Evolutionary conservation across 2,888 invertebrate species (phyloP).

Genomic region (Girardia tigrina): DNA sequence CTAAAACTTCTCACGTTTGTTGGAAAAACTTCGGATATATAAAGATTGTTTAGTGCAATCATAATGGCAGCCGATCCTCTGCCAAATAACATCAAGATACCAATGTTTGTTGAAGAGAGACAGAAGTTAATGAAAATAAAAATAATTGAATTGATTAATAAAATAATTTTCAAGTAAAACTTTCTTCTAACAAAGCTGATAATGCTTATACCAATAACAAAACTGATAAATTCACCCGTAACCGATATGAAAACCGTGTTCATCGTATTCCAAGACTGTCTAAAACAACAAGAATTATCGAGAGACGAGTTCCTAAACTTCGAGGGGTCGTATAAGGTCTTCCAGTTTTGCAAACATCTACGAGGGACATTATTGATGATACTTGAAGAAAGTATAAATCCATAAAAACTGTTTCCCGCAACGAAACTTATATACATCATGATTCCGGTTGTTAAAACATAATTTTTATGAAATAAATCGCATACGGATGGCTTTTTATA

Average conservation of each 20-base stretch:
- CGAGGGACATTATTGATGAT: not conserved
- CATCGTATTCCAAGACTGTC: not conserved
- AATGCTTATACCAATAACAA: not conserved
- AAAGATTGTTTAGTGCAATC: not conserved
- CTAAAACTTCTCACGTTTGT: conserved; percentile 1
- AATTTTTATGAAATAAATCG: not conserved
- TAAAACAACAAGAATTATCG: conserved; percentile 4
- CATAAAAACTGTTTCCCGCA: not conserved
- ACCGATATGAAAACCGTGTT: conserved; percentile 8
- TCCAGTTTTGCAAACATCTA: not conserved
- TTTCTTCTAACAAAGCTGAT: not conserved
- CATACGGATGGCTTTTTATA: not conserved
- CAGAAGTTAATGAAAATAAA: not conserved
- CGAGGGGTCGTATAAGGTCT: not conserved
- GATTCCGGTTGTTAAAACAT: not conserved
- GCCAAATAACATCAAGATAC: not conserved
- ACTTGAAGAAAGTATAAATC: not conserved
- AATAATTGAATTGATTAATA: not conserved
- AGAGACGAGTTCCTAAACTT: not conserved
- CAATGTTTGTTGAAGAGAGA: not conserved
- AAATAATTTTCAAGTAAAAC: not conserved
- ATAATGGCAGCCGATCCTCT: not conserved
- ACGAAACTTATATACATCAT: not conserved
- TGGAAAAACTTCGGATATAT: conserved; percentile 5
- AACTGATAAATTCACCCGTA: not conserved